Evolutionary conservation across 1,140 invertebrate genomes (phyloP).

Genomic region (Drosophila persimilis): DNA sequence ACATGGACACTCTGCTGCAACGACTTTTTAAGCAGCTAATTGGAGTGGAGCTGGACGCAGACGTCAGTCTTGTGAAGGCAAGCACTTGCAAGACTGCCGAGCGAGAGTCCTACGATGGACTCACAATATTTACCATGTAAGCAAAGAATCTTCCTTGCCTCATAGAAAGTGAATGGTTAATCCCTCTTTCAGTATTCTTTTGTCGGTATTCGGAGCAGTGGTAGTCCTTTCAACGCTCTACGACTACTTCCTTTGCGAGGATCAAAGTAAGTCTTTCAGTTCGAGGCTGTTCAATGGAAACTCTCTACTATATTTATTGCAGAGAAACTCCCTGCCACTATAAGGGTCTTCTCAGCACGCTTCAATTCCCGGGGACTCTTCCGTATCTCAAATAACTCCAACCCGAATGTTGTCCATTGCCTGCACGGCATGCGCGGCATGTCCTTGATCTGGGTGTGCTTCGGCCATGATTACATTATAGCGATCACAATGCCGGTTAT

Average conservation of each 20-base stretch:
- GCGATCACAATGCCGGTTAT: constrained; percentile 56
- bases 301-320: neutral
- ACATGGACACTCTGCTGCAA: constrained; percentile 41
- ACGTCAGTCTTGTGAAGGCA: constrained; percentile 16
- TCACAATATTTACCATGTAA: constrained; percentile 64
- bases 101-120: constrained; percentile 8
- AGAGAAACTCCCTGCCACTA: constrained; percentile 39
- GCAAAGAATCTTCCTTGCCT: neutral
- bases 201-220: constrained; percentile 31
- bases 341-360: constrained; percentile 55
- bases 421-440: constrained; percentile 85
- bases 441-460: constrained; percentile 87
- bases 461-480: constrained; percentile 84
- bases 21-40: constrained; percentile 27
- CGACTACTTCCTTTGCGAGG: constrained; percentile 48
- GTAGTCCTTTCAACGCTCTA: constrained; percentile 40
- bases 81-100: constrained; percentile 41
- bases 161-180: no score
- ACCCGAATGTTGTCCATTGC: constrained; percentile 79
- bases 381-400: constrained; percentile 32
- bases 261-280: constrained; percentile 39
- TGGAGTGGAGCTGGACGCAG: constrained; percentile 21
- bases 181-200: constrained; percentile 17
- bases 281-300: neutral
- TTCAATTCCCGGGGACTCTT: constrained; percentile 48